phyloP scores from a whole-genome alignment of 2,888 invertebrate genomes.

The Gryllus longicercus region DNA sequence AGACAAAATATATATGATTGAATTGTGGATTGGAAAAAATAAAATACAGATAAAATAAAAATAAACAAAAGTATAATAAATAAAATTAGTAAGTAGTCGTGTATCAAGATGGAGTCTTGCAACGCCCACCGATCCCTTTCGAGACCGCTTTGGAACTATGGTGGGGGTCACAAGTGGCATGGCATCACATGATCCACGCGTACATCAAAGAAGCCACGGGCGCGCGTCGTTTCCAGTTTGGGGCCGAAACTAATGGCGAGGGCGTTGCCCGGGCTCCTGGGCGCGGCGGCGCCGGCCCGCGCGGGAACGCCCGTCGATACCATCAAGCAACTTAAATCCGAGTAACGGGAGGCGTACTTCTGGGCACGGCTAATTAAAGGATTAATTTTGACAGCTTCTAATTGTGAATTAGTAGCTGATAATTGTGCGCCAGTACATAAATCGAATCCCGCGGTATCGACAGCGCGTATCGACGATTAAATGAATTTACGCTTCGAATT shows the following conservation, averaged over 20 bases:
- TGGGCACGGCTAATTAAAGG: neutral
- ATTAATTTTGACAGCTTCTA: slow-evolving; percentile 7
- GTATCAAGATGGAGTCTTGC: too few relatives aligned
- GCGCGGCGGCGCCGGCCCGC: neutral
- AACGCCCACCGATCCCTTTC: too few relatives aligned
- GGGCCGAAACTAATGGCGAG: neutral
- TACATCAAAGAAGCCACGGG: neutral
- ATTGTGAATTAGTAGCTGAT: slow-evolving; percentile 10
- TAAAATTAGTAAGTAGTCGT: too few relatives aligned
- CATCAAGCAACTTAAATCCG: neutral
- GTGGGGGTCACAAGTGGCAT: too few relatives aligned
- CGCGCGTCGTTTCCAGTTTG: neutral
- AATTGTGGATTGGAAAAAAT: too few relatives aligned
- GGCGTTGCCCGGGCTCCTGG: neutral
- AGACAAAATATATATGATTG: too few relatives aligned
- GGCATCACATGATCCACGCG: too few relatives aligned
- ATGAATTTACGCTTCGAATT: slow-evolving; percentile 17
- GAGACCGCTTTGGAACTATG: too few relatives aligned
- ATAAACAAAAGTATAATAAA: too few relatives aligned
- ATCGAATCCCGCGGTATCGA: neutral
- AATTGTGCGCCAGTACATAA: neutral
- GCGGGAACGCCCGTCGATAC: neutral
- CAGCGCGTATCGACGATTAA: neutral
- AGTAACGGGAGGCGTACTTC: neutral
- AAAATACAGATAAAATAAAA: too few relatives aligned